Percentiles rank a stretch among this genome's conserved stretches.
Evolutionary conservation across 1,140 invertebrate species (phyloP).

Genomic region (Aphelinus certus): DNA sequence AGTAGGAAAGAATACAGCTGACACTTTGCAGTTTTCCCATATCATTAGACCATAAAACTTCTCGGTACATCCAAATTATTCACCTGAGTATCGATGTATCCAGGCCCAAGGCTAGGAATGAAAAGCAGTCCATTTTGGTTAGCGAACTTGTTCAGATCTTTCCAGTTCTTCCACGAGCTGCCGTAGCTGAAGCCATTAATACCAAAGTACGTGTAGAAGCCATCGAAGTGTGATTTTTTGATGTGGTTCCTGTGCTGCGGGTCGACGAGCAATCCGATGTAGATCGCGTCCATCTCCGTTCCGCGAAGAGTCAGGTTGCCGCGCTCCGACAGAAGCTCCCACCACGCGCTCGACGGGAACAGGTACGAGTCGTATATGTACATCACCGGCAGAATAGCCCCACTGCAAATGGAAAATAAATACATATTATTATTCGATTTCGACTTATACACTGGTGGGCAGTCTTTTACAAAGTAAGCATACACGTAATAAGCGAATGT

Average conservation of each 20-base stretch:
- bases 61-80: background rate
- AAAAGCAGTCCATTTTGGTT: slow-evolving; percentile 68
- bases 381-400: slow-evolving; percentile 65
- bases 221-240: slow-evolving; percentile 70
- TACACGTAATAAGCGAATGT: too few relatives aligned
- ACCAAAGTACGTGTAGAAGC: slow-evolving; percentile 72
- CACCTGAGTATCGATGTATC: slow-evolving; percentile 70
- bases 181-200: slow-evolving; percentile 71
- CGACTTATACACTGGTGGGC: too few relatives aligned
- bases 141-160: slow-evolving; percentile 68
- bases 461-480: too few relatives aligned
- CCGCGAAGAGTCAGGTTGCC: slow-evolving; percentile 66
- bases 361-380: slow-evolving; percentile 71
- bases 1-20: too few relatives aligned
- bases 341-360: slow-evolving; percentile 64
- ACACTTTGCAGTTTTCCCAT: too few relatives aligned
- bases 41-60: background rate
- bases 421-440: too few relatives aligned
- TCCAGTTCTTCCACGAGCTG: slow-evolving; percentile 74
- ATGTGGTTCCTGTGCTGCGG: slow-evolving; percentile 63
- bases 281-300: slow-evolving; percentile 68
- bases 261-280: slow-evolving; percentile 67
- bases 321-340: slow-evolving; percentile 63
- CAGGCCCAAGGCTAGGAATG: slow-evolving; percentile 71
- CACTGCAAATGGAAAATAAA: slow-evolving; percentile 44